Conservation (phyloP, 2,113 vertebrate species). For the Lagenorhynchus albirostris region DNA sequence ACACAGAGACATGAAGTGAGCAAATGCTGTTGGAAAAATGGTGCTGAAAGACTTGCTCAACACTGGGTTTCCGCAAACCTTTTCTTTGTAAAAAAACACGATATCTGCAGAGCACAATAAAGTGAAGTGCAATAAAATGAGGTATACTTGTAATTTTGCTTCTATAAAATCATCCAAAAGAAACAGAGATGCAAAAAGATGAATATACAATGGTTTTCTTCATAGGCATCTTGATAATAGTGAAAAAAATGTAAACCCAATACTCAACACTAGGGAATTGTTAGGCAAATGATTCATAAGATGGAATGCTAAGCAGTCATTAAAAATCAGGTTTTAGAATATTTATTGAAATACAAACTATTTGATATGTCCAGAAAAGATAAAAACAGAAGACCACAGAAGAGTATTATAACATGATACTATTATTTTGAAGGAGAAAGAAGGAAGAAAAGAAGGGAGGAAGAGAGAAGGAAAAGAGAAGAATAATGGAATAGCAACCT, state of each 20-base stretch:
- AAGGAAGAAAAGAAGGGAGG: neutral
- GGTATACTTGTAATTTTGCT: neutral
- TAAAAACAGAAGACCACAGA: neutral
- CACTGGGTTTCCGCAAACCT: no score
- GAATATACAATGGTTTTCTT: neutral
- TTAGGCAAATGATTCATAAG: neutral
- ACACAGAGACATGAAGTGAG: no score
- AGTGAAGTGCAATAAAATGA: no score
- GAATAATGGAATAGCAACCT: neutral
- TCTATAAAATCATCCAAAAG: neutral
- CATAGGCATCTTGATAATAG: neutral
- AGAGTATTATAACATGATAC: neutral
- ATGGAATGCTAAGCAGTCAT: neutral
- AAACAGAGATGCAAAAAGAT: neutral
- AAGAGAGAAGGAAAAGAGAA: neutral
- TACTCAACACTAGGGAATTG: neutral
- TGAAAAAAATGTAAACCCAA: neutral
- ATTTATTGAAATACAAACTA: constrained; percentile 1
- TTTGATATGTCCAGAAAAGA: neutral
- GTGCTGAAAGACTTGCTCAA: no score
- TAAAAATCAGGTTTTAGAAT: neutral
- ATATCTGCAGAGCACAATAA: no score
- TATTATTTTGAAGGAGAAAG: neutral
- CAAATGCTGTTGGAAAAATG: no score
- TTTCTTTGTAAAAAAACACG: no score